Conservation (phyloP, 2,113 vertebrate genomes). For the Coptodon bakossiorum region DNA sequence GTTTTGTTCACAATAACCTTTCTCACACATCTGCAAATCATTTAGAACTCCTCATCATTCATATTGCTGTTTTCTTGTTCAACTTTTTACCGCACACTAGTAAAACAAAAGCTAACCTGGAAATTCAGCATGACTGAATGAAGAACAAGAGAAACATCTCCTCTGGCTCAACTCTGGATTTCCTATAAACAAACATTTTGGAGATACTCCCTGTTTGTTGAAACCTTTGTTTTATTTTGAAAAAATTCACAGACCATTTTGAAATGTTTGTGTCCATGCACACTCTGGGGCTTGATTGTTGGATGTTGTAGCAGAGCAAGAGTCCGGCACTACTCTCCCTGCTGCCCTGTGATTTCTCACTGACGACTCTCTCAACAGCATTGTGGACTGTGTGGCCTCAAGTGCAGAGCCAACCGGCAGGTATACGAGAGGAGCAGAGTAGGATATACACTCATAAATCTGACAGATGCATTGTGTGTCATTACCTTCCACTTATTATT, state of each 20-base stretch:
- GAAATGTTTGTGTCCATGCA: not conserved
- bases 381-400: not conserved
- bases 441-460: conserved; percentile 51
- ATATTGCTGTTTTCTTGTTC: not conserved
- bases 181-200: not conserved
- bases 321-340: conserved; percentile 4
- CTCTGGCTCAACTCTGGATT: not conserved
- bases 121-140: not conserved
- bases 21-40: not conserved
- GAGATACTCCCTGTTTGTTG: not conserved
- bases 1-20: not conserved
- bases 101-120: not conserved
- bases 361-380: conserved; percentile 46
- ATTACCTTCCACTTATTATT: conserved; percentile 64
- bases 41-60: not conserved
- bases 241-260: not conserved
- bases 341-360: conserved; percentile 40
- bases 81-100: not conserved
- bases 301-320: conserved; percentile 18
- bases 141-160: not conserved
- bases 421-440: conserved; percentile 20
- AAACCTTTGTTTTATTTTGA: not conserved
- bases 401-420: conserved; percentile 11
- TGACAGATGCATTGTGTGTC: conserved; percentile 58
- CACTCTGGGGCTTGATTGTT: not conserved